Evolutionary conservation across 2,797 vertebrate genomes (phyloP), one percentile per base, ranked within the genome.

Genomic region (Alosa sapidissima): DNA sequence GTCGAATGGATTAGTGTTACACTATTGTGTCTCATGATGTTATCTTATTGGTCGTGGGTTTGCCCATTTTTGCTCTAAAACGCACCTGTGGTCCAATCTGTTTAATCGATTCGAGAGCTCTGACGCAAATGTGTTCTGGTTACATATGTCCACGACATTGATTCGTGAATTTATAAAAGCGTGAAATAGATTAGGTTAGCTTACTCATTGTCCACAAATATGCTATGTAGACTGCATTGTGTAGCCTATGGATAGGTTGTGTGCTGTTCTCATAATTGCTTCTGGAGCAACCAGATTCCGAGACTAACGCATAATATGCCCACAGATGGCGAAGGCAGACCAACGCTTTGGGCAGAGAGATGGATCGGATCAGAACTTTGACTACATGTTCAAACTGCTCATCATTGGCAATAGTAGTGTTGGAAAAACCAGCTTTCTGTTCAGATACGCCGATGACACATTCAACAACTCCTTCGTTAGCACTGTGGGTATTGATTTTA

Each of bases 341-440:
- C 94, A 96, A 89, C 97, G 97, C 90, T 96, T 95, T 65, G 97
- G 97, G 84, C 96, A 97, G 91, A 96, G 97, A 88, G 97, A 99
- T 85, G 96, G 97, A 87, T 98, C 98, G 0, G 98, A 99, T 94
- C 98, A 99, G 93, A 99, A 99, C 94, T 99, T 99, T 81, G 98
- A 99, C 93, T 99, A 98, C 93, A 99, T 99, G 98, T 99, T 99
- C 94, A 99, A 99, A 90, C 95, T 99, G 84, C 96, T 99, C 91
- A 98, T 99, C 91, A 99, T 99, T 47, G 98, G 98, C 72, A 99
- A 99, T 93, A 99, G 98, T 94, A 99, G 98, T 0, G 98, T 99
- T 7, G 98, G 98, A 60, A 99, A 99, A 91, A 99, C 98, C 0
- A 98, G 97, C 87, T 99, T 99, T 93, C 94, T 99, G 68, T 99